Base-by-base conservation (phyloP, 2,797 vertebrate genomes). In the Spizella passerina region DNA sequence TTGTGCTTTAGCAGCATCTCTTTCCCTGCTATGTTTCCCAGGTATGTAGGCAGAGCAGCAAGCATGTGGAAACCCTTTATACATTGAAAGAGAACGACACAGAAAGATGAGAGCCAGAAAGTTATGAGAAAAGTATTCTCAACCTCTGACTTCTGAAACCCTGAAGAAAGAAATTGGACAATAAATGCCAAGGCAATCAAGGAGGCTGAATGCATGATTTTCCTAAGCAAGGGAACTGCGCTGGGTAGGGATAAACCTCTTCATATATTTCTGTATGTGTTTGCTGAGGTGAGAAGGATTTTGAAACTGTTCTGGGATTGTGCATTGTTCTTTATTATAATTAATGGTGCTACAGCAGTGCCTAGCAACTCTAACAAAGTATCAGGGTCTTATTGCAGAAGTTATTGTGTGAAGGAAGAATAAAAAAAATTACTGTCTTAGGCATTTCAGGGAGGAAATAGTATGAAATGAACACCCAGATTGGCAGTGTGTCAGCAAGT, bases 331-430 rank as follows among this genome's bases (percentile, higher is more conserved):
- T 84, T 90, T 56, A 24, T 73, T 60, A 13, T 57, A 75, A 92
- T 75, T 82, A 64, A 30, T 30, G 43, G 32, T 53, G 64, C 53
- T 85, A 68, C 49, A 53, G 65, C 64, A 89, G 30, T 75, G 56
- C 91, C 72, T 94, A 92, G 76, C 49, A 93, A 91, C 64, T 89
- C 71, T 50, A 91, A 64, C 18, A 7, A 82, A 82, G 76, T 57
- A 68, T 63, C 60, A 46, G 41, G 79, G 46, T 60, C 68, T 93
- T 53, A 53, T 7, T 75, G 64, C 15, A 85, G 61, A 91, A 93
- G 64, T 85, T 11, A 47, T 4, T 70, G 22, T 77, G 64, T 82
- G 56, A 91, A 87, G 30, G 59, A 85, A 44, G 46, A 83, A 65
- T 29, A 11, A 43, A 56, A 56, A 19, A 84, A 84, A 73, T 50